phyloP scores from a whole-genome alignment of 2,888 invertebrate species.

The Drosophila greeni region DNA sequence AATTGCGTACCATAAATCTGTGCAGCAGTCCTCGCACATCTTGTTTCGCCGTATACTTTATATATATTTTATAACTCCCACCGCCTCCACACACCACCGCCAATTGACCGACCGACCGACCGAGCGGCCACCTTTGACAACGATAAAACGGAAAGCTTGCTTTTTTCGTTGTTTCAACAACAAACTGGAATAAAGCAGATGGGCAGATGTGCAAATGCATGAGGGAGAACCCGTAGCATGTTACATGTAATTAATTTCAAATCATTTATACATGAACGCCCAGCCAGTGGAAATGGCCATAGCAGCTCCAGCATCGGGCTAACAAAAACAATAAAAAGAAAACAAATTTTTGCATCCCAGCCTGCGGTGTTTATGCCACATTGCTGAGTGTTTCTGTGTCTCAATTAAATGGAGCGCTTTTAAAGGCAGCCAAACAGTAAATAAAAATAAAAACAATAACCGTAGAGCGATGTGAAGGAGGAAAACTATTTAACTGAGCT shows the following conservation, averaged over 20 bases:
- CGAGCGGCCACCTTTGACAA: slow-evolving; percentile 37
- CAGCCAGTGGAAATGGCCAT: slow-evolving; percentile 14
- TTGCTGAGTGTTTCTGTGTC: slow-evolving; percentile 27
- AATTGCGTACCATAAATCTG: slow-evolving; percentile 69
- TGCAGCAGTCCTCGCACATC: slow-evolving; percentile 56
- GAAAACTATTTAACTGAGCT: slow-evolving; percentile 1
- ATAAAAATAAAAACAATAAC: slow-evolving; percentile 37
- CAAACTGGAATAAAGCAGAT: slow-evolving; percentile 33
- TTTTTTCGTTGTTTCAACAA: slow-evolving; percentile 23
- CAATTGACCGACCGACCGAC: slow-evolving; percentile 28
- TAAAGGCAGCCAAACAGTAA: slow-evolving; percentile 28
- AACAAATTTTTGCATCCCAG: slow-evolving; percentile 37
- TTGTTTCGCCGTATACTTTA: slow-evolving; percentile 54
- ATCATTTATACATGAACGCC: slow-evolving; percentile 72
- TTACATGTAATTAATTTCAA: slow-evolving; percentile 73
- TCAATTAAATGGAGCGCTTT: slow-evolving; percentile 47
- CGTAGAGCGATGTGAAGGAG: background rate
- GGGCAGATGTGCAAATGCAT: slow-evolving; percentile 46
- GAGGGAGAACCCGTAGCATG: slow-evolving; percentile 54
- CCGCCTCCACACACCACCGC: slow-evolving; percentile 4
- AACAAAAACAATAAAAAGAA: slow-evolving; percentile 29
- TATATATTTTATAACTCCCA: slow-evolving; percentile 59
- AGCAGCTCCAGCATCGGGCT: slow-evolving; percentile 30
- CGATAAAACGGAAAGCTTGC: slow-evolving; percentile 17
- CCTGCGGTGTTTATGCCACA: slow-evolving; percentile 55